Evolutionary conservation across 2,888 invertebrate species (phyloP), one percentile per base, ranked within the genome.

Genomic region (Heliconius hortense): DNA sequence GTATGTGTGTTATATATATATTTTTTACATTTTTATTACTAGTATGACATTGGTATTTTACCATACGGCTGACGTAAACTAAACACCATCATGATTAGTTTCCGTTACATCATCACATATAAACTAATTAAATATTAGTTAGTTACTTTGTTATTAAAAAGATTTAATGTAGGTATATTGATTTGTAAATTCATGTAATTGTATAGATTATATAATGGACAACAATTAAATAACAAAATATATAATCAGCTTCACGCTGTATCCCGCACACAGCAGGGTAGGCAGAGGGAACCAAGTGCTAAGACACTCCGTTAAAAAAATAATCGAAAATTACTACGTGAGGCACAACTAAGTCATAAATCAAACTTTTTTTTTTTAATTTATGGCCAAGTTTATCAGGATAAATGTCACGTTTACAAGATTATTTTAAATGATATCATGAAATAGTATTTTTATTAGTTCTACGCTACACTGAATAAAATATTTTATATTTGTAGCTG

Each of bases 401-500:
- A n/a, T 64, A 64, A 64, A 64, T 31, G 35, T 39, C n/a, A 64
- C 64, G n/a, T 64, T 64, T 64, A 39, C n/a, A 39, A 39, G 10
- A 31, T 31, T 10, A 31, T 28, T 62, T 28, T 53, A 39, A 64
- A 64, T 21, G 26, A 68, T 24, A 28, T 43, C 18, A 26, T n/a
- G 28, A 68, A 53, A 68, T 10, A 31, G 43, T n/a, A 68, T 10
- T 13, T 48, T 48, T 53, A 71, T 68, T 18, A 35, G 21, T 67
- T 11, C 13, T 59, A 28, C 31, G 28, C 43, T 69, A 69, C 56
- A 10, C 10, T 62, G 62, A 62, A 69, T 62, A 62, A 35, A 39
- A 39, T 66, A 28, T 35, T 31, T 70, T 24, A 72, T 63, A 28
- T 56, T 43, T 72, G 71, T 69, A 76, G 64, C 73, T 28, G 62